Percentiles rank a stretch among this genome's conserved stretches.
Evolutionary conservation across 1,140 invertebrate genomes (phyloP).

Genomic region (Drosophila littoralis): DNA sequence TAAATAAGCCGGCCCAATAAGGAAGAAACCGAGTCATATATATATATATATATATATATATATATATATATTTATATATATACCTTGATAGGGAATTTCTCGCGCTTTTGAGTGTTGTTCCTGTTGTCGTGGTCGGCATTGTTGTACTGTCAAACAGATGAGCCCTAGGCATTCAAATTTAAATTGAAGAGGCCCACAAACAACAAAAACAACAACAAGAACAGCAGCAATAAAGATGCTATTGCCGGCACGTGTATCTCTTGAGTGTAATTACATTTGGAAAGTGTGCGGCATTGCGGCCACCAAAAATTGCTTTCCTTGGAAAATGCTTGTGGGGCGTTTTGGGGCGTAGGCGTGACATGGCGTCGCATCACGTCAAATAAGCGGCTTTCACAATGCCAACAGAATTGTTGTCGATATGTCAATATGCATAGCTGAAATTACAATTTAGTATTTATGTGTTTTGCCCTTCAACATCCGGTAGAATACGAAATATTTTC

Average conservation of each 20-base stretch:
- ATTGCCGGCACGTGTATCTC: slow-evolving; percentile 76
- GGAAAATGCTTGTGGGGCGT: slow-evolving; percentile 30
- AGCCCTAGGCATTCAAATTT: slow-evolving; percentile 49
- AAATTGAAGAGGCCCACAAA: slow-evolving; percentile 65
- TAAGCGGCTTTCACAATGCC: slow-evolving; percentile 59
- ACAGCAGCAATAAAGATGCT: slow-evolving; percentile 26
- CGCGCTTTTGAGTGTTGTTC: slow-evolving; percentile 20
- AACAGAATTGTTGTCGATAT: slow-evolving; percentile 60
- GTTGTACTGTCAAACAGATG: slow-evolving; percentile 35
- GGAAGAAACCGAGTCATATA: slow-evolving; percentile 19
- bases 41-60: slow-evolving; percentile 18
- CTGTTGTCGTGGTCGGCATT: slow-evolving; percentile 16
- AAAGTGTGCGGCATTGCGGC: slow-evolving; percentile 64
- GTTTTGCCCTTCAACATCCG: slow-evolving; percentile 36
- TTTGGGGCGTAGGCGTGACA: slow-evolving; percentile 9
- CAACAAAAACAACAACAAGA: not conserved
- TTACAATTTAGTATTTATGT: slow-evolving; percentile 75
- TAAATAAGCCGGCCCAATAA: slow-evolving; percentile 56
- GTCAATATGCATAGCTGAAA: slow-evolving; percentile 68
- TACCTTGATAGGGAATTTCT: slow-evolving; percentile 57
- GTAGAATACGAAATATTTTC: slow-evolving; percentile 1
- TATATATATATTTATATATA: too few relatives aligned
- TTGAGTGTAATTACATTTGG: slow-evolving; percentile 80
- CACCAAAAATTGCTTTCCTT: slow-evolving; percentile 60
- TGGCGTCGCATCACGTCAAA: slow-evolving; percentile 25